Conservation (phyloP, 2,888 invertebrate species). For the Sminthurides aquaticus region DNA sequence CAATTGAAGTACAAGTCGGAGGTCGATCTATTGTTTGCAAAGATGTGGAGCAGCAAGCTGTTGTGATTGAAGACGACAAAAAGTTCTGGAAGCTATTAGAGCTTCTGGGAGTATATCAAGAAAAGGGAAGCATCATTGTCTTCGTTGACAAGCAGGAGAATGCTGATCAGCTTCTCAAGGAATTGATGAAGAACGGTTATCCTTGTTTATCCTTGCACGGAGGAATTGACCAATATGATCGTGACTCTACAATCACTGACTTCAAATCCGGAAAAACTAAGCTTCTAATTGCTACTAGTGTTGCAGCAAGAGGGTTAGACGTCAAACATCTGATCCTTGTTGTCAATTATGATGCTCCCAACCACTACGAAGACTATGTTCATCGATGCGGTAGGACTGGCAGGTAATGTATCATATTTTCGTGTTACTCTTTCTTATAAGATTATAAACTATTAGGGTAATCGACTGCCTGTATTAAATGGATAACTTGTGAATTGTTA, state of each 20-base stretch:
- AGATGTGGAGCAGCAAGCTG: slow-evolving; percentile 92
- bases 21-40: slow-evolving; percentile 95
- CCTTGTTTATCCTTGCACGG: slow-evolving; percentile 96
- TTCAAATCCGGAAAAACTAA: slow-evolving; percentile 93
- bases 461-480: too few species aligned
- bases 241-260: slow-evolving; percentile 94
- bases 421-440: slow-evolving; percentile 6
- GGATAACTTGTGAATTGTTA: too few species aligned
- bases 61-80: slow-evolving; percentile 88
- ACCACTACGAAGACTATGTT: slow-evolving; percentile 99
- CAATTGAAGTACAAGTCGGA: slow-evolving; percentile 95
- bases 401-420: slow-evolving; percentile 46
- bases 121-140: slow-evolving; percentile 86
- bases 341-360: slow-evolving; percentile 97
- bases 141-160: slow-evolving; percentile 99
- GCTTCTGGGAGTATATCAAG: slow-evolving; percentile 88
- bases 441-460: too few species aligned
- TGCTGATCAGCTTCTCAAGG: slow-evolving; percentile 84
- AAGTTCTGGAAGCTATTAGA: slow-evolving; percentile 96
- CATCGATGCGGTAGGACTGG: slow-evolving; percentile 91
- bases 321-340: slow-evolving; percentile 96
- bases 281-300: slow-evolving; percentile 89
- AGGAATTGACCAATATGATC: slow-evolving; percentile 98
- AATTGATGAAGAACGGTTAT: slow-evolving; percentile 93
- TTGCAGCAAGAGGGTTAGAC: slow-evolving; percentile 96